phyloP scores from a whole-genome alignment of 1,140 invertebrate genomes.

The Saccostrea glomerata region DNA sequence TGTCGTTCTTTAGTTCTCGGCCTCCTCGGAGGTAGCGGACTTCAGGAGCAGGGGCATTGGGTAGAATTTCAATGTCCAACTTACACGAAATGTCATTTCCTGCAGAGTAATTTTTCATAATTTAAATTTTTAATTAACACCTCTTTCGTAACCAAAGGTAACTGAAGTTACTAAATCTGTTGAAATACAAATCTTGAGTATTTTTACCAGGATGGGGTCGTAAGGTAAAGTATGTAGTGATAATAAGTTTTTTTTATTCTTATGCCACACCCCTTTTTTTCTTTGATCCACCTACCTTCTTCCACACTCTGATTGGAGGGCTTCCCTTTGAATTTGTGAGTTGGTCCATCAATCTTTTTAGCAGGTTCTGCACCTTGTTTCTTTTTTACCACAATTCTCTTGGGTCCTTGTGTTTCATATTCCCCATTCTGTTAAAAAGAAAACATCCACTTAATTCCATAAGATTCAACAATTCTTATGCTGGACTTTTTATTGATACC shows the following conservation, averaged over 20 bases:
- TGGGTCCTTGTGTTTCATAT: slow-evolving; percentile 60
- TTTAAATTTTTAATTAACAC: neutral
- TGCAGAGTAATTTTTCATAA: slow-evolving; percentile 49
- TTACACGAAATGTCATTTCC: slow-evolving; percentile 72
- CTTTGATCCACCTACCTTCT: slow-evolving; percentile 66
- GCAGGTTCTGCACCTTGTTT: slow-evolving; percentile 57
- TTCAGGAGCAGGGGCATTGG: slow-evolving; percentile 66
- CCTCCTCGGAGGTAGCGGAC: slow-evolving; percentile 70
- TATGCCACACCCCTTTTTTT: neutral
- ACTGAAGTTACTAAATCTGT: neutral
- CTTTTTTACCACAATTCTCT: slow-evolving; percentile 56
- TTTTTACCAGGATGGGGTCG: neutral
- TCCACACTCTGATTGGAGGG: slow-evolving; percentile 72
- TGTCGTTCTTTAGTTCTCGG: slow-evolving; percentile 74
- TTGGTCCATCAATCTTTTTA: slow-evolving; percentile 62
- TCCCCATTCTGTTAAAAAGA: slow-evolving; percentile 50
- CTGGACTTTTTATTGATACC: too few relatives aligned
- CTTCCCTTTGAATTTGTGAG: slow-evolving; percentile 72
- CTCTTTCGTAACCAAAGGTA: neutral
- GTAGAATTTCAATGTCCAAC: slow-evolving; percentile 63
- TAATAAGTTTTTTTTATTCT: too few relatives aligned
- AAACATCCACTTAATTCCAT: neutral
- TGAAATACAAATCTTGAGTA: neutral
- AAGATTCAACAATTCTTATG: neutral
- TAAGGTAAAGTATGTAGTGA: too few relatives aligned